phyloP scores from a whole-genome alignment of 2,113 vertebrate genomes.

The Argyrosomus japonicus region DNA sequence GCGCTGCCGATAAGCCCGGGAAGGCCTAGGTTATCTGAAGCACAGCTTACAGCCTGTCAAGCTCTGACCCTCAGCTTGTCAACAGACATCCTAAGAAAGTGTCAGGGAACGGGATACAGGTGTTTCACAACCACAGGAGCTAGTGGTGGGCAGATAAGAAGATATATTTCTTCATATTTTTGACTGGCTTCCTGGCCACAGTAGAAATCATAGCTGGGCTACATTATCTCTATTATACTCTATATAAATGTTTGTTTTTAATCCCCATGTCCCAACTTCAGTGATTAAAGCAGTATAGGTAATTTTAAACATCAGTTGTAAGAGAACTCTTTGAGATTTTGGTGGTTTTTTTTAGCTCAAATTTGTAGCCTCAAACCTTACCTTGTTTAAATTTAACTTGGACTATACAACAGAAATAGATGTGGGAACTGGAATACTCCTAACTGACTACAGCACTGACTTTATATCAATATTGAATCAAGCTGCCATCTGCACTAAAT shows the following conservation, averaged over 20 bases:
- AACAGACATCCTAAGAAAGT: slow-evolving; percentile 41
- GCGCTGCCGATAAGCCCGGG: slow-evolving; percentile 28
- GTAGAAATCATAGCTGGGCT: background rate
- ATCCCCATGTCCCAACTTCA: accelerated
- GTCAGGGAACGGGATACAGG: slow-evolving; percentile 52
- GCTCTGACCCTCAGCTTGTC: slow-evolving; percentile 52
- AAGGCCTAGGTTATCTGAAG: slow-evolving; percentile 57
- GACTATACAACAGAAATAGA: background rate
- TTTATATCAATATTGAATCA: slow-evolving; percentile 53
- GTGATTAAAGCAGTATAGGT: background rate
- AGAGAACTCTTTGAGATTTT: background rate
- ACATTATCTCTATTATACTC: background rate
- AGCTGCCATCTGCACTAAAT: slow-evolving; percentile 41
- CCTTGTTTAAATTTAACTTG: slow-evolving; percentile 2
- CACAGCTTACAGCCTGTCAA: slow-evolving; percentile 30
- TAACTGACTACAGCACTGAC: slow-evolving; percentile 7
- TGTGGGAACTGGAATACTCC: slow-evolving; percentile 2
- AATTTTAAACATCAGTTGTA: background rate
- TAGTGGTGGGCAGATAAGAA: slow-evolving; percentile 15
- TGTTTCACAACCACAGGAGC: slow-evolving; percentile 49
- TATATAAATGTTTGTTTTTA: background rate
- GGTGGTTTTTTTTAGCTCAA: background rate
- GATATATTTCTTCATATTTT: background rate
- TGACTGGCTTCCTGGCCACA: background rate
- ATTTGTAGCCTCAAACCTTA: background rate